These are phyloP conservation scores for Melinaea menophilus DNA, from an alignment of 2,888 invertebrate genomes.

Conservation along the genomic window DNA sequence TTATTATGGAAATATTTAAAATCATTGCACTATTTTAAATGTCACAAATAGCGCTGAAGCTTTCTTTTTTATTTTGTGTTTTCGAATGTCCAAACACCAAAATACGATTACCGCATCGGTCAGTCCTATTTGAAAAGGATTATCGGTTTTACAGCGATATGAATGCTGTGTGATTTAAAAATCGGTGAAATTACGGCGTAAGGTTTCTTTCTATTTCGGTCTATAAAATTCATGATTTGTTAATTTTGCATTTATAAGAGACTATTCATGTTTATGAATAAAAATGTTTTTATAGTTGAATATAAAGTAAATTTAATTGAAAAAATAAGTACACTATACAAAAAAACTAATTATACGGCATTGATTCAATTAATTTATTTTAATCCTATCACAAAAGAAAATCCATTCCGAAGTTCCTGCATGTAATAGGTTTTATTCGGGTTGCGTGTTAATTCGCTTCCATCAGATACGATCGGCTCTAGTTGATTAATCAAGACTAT, in stretches of 20 bases:
- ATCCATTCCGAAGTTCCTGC: conserved; percentile 23
- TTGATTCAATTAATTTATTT: conserved; percentile 5
- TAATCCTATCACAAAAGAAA: conserved; percentile 16
- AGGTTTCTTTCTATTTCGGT: no score
- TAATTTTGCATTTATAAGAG: no score
- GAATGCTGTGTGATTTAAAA: not conserved
- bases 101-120: not conserved
- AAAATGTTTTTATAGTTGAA: not conserved
- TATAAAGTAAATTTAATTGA: not conserved
- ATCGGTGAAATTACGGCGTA: no score
- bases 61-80: no score
- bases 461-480: conserved; percentile 35
- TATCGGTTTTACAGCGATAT: not conserved
- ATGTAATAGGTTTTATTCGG: conserved; percentile 30
- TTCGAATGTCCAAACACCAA: no score
- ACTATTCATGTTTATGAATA: not conserved
- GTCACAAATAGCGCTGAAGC: no score
- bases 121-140: not conserved
- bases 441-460: conserved; percentile 32
- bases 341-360: not conserved
- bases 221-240: no score
- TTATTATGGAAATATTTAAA: no score
- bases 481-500: conserved; percentile 36
- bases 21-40: no score
- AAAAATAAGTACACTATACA: not conserved